Conservation (phyloP, 2,888 invertebrate genomes). For the Drosophila mayaguana region DNA sequence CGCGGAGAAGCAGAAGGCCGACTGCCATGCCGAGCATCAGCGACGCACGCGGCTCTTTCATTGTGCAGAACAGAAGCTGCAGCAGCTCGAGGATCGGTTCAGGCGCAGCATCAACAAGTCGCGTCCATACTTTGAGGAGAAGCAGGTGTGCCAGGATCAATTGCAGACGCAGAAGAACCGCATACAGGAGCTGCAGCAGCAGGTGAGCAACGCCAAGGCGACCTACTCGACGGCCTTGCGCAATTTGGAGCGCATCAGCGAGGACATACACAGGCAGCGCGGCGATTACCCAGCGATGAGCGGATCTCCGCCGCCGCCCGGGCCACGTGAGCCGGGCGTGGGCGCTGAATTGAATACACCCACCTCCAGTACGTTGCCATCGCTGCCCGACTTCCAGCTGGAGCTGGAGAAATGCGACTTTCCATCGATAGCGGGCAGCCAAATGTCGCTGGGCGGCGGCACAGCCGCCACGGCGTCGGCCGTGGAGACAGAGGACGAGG, state of each 20-base stretch:
- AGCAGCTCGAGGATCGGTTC: slow-evolving; percentile 92
- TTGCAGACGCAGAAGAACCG: slow-evolving; percentile 93
- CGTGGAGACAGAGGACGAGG: slow-evolving; percentile 63
- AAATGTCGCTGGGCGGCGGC: slow-evolving; percentile 85
- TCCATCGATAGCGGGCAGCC: slow-evolving; percentile 86
- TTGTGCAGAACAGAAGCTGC: slow-evolving; percentile 92
- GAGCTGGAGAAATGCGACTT: slow-evolving; percentile 87
- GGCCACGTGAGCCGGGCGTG: slow-evolving; percentile 89
- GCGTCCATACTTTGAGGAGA: slow-evolving; percentile 95
- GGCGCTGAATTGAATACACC: slow-evolving; percentile 88
- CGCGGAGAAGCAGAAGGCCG: slow-evolving; percentile 95
- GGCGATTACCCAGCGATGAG: slow-evolving; percentile 79
- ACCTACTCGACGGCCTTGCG: slow-evolving; percentile 93
- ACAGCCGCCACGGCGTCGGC: slow-evolving; percentile 36
- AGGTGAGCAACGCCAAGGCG: slow-evolving; percentile 90
- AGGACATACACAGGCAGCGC: slow-evolving; percentile 91
- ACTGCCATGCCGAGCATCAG: slow-evolving; percentile 95
- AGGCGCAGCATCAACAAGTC: slow-evolving; percentile 94
- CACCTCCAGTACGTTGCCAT: slow-evolving; percentile 76
- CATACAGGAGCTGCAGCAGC: slow-evolving; percentile 92
- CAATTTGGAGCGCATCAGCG: slow-evolving; percentile 95
- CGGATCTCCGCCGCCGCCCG: slow-evolving; percentile 81
- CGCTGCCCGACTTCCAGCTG: slow-evolving; percentile 86
- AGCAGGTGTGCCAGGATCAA: slow-evolving; percentile 93
- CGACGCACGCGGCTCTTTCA: slow-evolving; percentile 92